Conservation (phyloP, 1,140 invertebrate species). For the Trichonephila clavipes region DNA sequence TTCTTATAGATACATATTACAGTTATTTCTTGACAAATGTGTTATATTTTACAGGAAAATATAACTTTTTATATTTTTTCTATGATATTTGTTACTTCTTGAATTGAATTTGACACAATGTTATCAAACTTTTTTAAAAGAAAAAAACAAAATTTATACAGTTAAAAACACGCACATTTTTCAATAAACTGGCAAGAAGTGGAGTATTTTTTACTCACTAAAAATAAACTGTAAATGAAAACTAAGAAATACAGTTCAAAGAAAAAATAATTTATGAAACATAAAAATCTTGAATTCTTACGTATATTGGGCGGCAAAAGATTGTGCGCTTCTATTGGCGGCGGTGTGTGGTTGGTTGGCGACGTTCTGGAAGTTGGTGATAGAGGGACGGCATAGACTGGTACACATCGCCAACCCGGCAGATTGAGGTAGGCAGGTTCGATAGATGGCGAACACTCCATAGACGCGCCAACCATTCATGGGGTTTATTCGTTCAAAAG, state of each 20-base stretch:
- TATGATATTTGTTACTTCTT: too few relatives aligned
- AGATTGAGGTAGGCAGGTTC: conserved; percentile 76
- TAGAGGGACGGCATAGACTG: conserved; percentile 70
- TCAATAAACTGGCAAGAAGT: too few relatives aligned
- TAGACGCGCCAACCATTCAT: conserved; percentile 58
- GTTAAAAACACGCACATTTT: too few relatives aligned
- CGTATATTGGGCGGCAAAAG: conserved; percentile 70
- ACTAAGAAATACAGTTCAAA: neutral
- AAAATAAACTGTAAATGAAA: neutral
- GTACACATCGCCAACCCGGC: conserved; percentile 74
- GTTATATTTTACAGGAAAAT: too few relatives aligned
- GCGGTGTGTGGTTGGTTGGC: conserved; percentile 42
- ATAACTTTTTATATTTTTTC: too few relatives aligned
- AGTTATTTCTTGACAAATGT: too few relatives aligned
- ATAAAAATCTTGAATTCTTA: conserved; percentile 17
- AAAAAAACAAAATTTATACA: too few relatives aligned
- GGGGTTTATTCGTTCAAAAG: neutral
- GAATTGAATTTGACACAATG: too few relatives aligned
- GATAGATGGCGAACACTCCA: conserved; percentile 68
- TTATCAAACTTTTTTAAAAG: too few relatives aligned
- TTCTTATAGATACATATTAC: too few relatives aligned
- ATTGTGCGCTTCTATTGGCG: conserved; percentile 60
- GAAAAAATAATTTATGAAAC: too few relatives aligned
- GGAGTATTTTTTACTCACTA: too few relatives aligned
- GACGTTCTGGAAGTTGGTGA: conserved; percentile 65